Base-by-base conservation (phyloP, 30 jellyfish, hydroid and myxozoan species). In the Pelagia noctiluca region DNA sequence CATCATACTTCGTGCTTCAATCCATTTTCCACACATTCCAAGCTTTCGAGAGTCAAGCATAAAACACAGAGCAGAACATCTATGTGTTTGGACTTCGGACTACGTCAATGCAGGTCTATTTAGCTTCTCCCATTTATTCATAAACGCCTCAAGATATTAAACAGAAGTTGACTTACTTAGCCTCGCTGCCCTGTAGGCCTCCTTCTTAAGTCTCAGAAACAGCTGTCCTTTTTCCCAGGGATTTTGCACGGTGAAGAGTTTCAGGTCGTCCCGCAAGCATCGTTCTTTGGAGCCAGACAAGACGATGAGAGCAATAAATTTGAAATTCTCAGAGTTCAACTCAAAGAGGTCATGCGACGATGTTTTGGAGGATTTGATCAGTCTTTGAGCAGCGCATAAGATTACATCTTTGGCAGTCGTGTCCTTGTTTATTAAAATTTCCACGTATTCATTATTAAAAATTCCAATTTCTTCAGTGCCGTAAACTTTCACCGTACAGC, bases 401-500 rank as follows among this genome's bases (percentile, higher is more conserved):
- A 95, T 86, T 0, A 89, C 79, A 19, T 95, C 96, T 26, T 62
- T 62, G 16, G 85, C 93, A 1, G 99, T 88, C 50, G 96, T 95
- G 7, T 82, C 93, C 31, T 49, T 82, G 37, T 75, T 77, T 3
- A 95, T 88, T 13, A 48, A 33, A 3, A 95, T 89, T 50, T 89
- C 97, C 28, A 90, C 91, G 46, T 53, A 79, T 52, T 70, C 88
- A 50, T 65, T 75, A 42, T 85, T 87, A 0, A 35, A 25, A 3
- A 95, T 77, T 5, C 99, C 99, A 13, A 95, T 71, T 76, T 95
- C 99, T 63, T 88, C 88, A 12, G 97, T 95, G 30, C 95, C 99
- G 76, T 95, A 75, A 1, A 95, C 90, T 48, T 80, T 76, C 13
- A 95, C 47, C 22, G 53, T 29, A 54, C 90, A 65, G 52, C 86